Base-by-base conservation (phyloP, 35 echinoderm and acorn worm genomes). In the Lytechinus variegatus region DNA sequence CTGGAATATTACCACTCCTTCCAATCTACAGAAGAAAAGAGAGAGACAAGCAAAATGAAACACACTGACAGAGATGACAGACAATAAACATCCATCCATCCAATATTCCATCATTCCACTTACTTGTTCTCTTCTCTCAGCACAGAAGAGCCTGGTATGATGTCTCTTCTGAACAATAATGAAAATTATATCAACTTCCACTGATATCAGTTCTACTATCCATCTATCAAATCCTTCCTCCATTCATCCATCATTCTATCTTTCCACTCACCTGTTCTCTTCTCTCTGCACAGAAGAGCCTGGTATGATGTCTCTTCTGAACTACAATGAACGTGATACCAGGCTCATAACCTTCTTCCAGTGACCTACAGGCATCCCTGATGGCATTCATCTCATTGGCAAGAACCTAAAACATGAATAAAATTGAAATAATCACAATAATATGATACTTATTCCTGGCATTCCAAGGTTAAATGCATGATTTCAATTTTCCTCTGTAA, bases 271-370 rank as follows among this genome's bases (percentile, higher is more conserved):
- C 98, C 96, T 99, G 98, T 61, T 99, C 98, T 86, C 96, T 97
- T 91, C 96, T 97, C 27, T 99, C 98, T 8, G 98, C 96, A 92
- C 98, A 99, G 95, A 99, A 99, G 10, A 99, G 96, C 90, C 98
- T 99, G 4, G 98, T 99, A 87, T 99, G 98, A 95, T 99, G 98
- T 28, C 98, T 95, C 94, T 99, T 99, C 94, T 99, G 98, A 29
- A 99, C 98, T 29, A 98, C 98, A 86, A 99, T 97, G 58, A 99
- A 99, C 28, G 98, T 99, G 86, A 98, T 99, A 61, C 98, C 98
- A 13, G 98, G 98, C 71, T 99, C 97, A 92, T 99, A 99, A 60
- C 98, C 97, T 27, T 95, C 95, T 86, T 99, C 98, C 87, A 99
- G 93, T 87, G 96, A 96, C 28, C 96, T 95, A 86, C 98, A 99